These are phyloP conservation scores for Fratercula arctica DNA, from an alignment of 2,797 vertebrate genomes.

Conservation along the genomic window DNA sequence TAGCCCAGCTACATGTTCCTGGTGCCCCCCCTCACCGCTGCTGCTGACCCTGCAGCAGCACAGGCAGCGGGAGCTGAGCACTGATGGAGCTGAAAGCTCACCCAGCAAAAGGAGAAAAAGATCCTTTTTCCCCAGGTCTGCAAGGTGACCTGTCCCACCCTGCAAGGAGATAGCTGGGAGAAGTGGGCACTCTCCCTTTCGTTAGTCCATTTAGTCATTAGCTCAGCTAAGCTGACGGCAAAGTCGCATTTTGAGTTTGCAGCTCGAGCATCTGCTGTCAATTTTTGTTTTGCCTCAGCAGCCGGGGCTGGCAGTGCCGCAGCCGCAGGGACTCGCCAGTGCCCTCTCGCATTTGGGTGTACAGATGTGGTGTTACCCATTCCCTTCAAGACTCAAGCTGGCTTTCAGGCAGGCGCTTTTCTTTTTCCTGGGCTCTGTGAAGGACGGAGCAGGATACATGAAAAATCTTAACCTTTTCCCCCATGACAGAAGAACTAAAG, in stretches of 20 bases:
- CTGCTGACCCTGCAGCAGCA: not conserved
- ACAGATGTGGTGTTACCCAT: not conserved
- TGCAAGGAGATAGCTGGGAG: not conserved
- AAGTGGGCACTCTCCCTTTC: not conserved
- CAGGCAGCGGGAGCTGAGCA: not conserved
- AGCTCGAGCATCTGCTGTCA: not conserved
- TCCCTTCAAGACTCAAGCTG: not conserved
- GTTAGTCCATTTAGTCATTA: not conserved
- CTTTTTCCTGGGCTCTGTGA: not conserved
- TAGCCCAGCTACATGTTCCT: not conserved
- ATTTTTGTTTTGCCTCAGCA: not conserved
- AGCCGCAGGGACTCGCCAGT: not conserved
- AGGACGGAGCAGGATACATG: not conserved
- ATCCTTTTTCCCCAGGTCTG: not conserved
- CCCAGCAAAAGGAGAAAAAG: not conserved
- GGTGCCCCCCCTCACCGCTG: accelerated
- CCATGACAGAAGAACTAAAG: not conserved
- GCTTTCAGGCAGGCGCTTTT: not conserved
- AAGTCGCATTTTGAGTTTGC: not conserved
- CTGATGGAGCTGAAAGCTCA: not conserved
- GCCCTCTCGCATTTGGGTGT: not conserved
- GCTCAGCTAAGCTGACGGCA: not conserved
- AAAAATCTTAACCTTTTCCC: not conserved
- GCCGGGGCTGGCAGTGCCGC: not conserved
- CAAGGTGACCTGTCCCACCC: not conserved